These are phyloP conservation scores for Solea senegalensis DNA, from an alignment of 2,113 vertebrate species.

Conservation along the genomic window DNA sequence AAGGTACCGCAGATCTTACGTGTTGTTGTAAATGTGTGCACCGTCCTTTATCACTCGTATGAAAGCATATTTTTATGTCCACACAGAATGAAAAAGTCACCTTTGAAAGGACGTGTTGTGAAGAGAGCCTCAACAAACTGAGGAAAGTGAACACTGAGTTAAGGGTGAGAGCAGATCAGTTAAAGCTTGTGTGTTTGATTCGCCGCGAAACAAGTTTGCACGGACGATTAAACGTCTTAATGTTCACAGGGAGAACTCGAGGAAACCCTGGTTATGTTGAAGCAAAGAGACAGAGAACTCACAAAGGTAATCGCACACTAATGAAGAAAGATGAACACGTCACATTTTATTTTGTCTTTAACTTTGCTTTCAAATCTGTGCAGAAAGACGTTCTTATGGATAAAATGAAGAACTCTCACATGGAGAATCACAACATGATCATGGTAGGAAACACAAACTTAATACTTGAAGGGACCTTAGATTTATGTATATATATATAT, in stretches of 20 bases:
- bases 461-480: background rate
- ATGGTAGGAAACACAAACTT: constrained; percentile 59
- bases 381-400: constrained; percentile 77
- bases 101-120: constrained; percentile 68
- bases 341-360: background rate
- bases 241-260: constrained; percentile 75
- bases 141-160: constrained; percentile 69
- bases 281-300: constrained; percentile 75
- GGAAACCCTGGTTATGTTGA: constrained; percentile 66
- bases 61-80: background rate
- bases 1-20: constrained; percentile 61
- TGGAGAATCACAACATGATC: constrained; percentile 77
- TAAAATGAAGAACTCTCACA: constrained; percentile 76
- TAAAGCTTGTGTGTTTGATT: background rate
- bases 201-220: background rate
- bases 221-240: constrained; percentile 2
- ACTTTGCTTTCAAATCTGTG: constrained; percentile 6
- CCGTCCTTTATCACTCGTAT: background rate
- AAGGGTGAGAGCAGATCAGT: constrained; percentile 63
- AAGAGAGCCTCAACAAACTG: constrained; percentile 75
- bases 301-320: constrained; percentile 65
- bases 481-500: background rate
- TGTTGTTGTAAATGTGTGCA: background rate
- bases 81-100: constrained; percentile 78
- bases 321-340: background rate